Percentiles rank a stretch among this genome's conserved stretches.
These are phyloP conservation scores for Campylomormyrus numenius DNA, from an alignment of 2,113 vertebrate genomes.

Conservation along the genomic window DNA sequence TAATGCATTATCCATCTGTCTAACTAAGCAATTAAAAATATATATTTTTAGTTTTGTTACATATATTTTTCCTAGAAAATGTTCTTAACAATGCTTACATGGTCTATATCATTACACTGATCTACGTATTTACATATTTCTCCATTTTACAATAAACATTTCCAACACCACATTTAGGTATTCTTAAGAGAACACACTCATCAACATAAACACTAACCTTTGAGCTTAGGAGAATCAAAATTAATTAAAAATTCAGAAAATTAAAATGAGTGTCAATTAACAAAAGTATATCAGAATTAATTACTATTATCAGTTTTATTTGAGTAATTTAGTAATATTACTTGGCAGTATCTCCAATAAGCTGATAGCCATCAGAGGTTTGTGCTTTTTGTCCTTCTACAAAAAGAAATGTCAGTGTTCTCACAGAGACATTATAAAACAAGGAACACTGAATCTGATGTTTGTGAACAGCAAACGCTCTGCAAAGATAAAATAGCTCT, in stretches of 20 bases:
- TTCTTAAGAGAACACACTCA: neutral
- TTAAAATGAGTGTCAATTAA: neutral
- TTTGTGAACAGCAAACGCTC: neutral
- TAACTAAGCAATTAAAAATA: neutral
- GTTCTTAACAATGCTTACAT: neutral
- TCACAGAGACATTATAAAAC: neutral
- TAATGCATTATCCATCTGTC: too few relatives aligned
- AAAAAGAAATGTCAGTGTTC: neutral
- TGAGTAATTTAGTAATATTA: neutral
- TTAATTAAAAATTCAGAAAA: neutral
- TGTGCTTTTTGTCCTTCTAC: neutral
- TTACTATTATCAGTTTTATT: neutral
- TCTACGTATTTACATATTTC: neutral
- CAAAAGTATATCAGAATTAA: neutral
- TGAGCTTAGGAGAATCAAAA: too few relatives aligned
- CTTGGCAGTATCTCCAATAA: neutral
- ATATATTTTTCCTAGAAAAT: neutral
- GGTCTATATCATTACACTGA: neutral
- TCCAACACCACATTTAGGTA: neutral
- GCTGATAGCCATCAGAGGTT: neutral
- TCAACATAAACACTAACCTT: neutral
- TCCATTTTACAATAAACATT: neutral
- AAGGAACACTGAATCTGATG: neutral
- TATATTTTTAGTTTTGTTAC: neutral
- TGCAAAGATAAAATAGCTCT: too few relatives aligned